These are phyloP conservation scores for Beris morrisii DNA, from an alignment of 2,888 invertebrate species.

Conservation along the genomic window DNA sequence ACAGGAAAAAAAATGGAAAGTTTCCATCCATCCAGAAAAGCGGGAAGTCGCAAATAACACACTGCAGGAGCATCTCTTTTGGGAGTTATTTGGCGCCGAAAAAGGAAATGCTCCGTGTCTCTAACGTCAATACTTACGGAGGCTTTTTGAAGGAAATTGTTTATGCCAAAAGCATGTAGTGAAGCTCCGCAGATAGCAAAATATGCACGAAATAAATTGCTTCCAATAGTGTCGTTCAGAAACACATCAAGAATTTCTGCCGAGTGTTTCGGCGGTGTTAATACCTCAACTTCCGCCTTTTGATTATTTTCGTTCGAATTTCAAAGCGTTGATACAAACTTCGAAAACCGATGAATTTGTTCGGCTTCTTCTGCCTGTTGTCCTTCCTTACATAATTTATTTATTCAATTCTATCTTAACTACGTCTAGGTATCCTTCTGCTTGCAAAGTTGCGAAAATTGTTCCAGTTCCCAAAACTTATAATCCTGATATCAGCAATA, in stretches of 20 bases:
- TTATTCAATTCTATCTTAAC: no score
- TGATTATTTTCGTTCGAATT: no score
- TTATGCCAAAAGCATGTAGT: constrained; percentile 25
- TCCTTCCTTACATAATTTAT: no score
- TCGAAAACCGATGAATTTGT: no score
- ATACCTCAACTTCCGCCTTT: constrained; percentile 6
- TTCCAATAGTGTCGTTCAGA: constrained; percentile 27
- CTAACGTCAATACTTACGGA: constrained; percentile 26
- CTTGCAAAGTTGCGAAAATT: no score
- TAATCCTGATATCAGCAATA: no score
- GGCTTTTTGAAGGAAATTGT: constrained; percentile 28
- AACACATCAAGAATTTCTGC: constrained; percentile 15
- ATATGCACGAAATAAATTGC: constrained; percentile 14
- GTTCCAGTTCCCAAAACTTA: no score
- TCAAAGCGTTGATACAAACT: no score
- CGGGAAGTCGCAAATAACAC: constrained; percentile 26
- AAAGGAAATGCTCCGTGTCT: constrained; percentile 11
- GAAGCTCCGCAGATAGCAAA: neutral
- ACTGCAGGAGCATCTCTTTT: neutral
- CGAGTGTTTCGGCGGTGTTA: neutral
- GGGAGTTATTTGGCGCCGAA: constrained; percentile 29
- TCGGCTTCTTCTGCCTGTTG: no score
- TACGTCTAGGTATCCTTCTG: no score
- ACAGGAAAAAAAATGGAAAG: constrained; percentile 17
- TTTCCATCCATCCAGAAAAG: constrained; percentile 22